A percentile compares a stretch with the other conserved stretches of the same genome.
Evolutionary conservation across 2,113 vertebrate species (phyloP).

Genomic region (Sturnus vulgaris): DNA sequence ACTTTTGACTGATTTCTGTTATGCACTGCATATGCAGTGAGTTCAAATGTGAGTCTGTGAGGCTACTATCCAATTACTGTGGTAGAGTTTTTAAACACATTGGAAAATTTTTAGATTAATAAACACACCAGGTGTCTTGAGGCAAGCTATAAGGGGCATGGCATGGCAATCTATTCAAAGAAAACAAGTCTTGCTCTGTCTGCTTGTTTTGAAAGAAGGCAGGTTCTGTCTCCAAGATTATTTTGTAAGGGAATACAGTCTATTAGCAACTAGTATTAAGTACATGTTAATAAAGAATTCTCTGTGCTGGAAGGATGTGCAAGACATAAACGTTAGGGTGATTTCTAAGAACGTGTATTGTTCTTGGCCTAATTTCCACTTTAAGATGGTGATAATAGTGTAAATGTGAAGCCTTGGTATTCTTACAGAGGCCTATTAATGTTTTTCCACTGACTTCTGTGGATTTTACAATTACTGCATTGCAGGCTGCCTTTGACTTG

Average conservation of each 20-base stretch:
- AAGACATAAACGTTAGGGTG: background rate
- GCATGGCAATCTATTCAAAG: background rate
- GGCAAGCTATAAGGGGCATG: background rate
- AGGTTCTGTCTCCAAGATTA: background rate
- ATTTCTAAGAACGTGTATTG: conserved; percentile 8
- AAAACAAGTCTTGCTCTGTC: background rate
- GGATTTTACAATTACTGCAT: conserved; percentile 18
- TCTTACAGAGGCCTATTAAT: background rate
- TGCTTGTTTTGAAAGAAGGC: background rate
- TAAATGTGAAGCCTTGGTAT: conserved; percentile 19
- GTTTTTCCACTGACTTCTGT: conserved; percentile 2
- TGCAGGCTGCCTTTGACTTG: conserved; percentile 7
- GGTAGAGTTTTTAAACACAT: background rate
- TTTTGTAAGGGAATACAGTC: background rate
- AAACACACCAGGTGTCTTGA: background rate
- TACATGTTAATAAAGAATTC: background rate
- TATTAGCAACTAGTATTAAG: background rate
- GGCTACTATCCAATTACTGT: background rate
- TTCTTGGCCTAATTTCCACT: background rate
- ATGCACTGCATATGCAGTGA: background rate
- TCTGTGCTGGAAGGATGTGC: background rate
- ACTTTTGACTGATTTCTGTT: background rate
- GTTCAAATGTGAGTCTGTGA: background rate
- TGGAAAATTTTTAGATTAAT: background rate
- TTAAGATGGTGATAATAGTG: background rate